Percentiles rank a stretch among this genome's conserved stretches.
Evolutionary conservation across 30 jellyfish, hydroid and myxozoan species (phyloP).

Genomic region (Hydra vulgaris): DNA sequence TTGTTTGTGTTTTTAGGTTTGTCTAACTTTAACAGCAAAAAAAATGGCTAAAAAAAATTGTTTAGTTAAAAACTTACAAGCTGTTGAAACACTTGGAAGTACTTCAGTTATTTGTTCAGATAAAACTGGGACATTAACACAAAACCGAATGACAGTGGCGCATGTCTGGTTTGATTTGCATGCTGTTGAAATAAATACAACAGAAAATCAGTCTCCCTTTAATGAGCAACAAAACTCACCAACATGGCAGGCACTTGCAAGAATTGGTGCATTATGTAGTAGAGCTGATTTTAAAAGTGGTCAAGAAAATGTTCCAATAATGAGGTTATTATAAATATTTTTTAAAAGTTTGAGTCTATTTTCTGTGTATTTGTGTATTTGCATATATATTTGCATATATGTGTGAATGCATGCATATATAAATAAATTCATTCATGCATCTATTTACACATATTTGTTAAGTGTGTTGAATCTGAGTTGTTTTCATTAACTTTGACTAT

Average conservation of each 20-base stretch:
- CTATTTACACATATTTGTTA: too few relatives aligned
- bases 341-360: too few relatives aligned
- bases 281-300: conserved; percentile 91
- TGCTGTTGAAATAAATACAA: conserved; percentile 78
- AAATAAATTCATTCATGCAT: too few relatives aligned
- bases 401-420: too few relatives aligned
- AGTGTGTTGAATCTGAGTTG: too few relatives aligned
- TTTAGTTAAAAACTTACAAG: conserved; percentile 80
- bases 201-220: conserved; percentile 89
- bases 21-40: conserved; percentile 48
- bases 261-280: conserved; percentile 83
- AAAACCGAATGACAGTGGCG: conserved; percentile 17
- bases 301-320: conserved; percentile 37
- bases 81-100: conserved; percentile 95
- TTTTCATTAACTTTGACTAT: too few relatives aligned
- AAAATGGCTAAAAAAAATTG: not conserved
- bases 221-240: conserved; percentile 76
- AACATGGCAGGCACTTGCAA: conserved; percentile 90
- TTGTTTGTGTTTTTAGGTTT: conserved; percentile 34
- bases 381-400: too few relatives aligned
- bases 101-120: not conserved
- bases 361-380: too few relatives aligned
- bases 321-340: conserved; percentile 24
- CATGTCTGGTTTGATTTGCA: conserved; percentile 94
- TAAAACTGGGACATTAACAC: conserved; percentile 22